Percentiles rank a stretch among this genome's conserved stretches.
Evolutionary conservation across 2,797 vertebrate species (phyloP).

Genomic region (Acanthis flammea): DNA sequence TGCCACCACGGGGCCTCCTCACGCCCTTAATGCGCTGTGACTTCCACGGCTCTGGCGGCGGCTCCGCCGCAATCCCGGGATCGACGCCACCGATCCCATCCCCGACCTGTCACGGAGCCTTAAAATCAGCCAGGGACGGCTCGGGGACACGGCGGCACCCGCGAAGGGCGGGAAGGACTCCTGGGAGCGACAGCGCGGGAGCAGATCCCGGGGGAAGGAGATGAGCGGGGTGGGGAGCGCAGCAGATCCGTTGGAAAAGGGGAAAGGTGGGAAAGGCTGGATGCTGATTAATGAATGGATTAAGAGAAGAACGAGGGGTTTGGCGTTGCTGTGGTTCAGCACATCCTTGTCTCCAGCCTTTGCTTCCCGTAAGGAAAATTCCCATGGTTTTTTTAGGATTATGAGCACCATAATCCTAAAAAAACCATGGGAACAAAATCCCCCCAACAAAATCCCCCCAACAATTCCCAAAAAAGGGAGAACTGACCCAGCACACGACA

Average conservation of each 20-base stretch:
- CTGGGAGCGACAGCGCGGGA: background rate
- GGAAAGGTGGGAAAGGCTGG: background rate
- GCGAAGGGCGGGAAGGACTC: rapidly evolving
- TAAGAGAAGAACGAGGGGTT: rapidly evolving
- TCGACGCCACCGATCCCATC: background rate
- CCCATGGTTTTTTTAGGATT: rapidly evolving
- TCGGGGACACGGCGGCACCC: background rate
- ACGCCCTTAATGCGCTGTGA: background rate
- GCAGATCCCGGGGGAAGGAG: background rate
- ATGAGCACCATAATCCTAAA: rapidly evolving
- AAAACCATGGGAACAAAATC: too few relatives aligned
- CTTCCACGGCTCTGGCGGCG: background rate
- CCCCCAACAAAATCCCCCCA: background rate
- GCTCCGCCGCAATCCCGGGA: background rate
- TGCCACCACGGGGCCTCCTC: background rate
- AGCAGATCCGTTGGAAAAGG: rapidly evolving
- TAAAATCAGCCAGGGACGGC: background rate
- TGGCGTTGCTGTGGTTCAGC: too few relatives aligned
- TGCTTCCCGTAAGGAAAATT: background rate
- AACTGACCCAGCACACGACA: rapidly evolving
- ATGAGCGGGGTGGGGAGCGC: background rate
- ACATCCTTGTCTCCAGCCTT: background rate
- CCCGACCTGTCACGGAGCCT: background rate
- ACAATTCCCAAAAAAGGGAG: background rate
- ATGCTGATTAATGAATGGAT: background rate